phyloP scores from a whole-genome alignment of 2,113 vertebrate species.

The Benitochromis conjunctus region DNA sequence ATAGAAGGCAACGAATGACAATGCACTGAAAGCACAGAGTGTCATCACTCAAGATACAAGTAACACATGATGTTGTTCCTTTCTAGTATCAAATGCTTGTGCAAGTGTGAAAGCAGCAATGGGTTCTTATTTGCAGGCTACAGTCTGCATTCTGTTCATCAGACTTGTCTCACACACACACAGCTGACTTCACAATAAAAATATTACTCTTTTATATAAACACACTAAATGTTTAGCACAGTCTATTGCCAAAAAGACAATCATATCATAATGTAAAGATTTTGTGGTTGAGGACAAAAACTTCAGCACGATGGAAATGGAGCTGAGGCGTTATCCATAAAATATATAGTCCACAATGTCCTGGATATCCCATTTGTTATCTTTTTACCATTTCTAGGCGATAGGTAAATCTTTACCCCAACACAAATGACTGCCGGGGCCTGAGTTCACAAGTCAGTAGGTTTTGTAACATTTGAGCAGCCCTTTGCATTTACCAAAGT shows the following conservation, averaged over 20 bases:
- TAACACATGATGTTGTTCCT: slow-evolving; percentile 5
- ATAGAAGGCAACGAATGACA: neutral
- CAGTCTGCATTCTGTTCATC: neutral
- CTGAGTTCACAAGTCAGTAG: neutral
- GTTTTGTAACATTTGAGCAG: neutral
- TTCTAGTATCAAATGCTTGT: slow-evolving; percentile 13
- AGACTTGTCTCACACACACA: neutral
- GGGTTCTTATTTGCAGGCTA: neutral
- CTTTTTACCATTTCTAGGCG: neutral
- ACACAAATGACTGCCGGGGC: neutral
- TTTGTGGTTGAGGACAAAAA: neutral
- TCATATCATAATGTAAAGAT: neutral
- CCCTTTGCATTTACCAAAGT: neutral
- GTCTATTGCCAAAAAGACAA: neutral
- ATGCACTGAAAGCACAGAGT: neutral
- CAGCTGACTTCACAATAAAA: neutral
- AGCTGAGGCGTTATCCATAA: neutral
- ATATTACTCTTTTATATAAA: neutral
- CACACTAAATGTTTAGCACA: neutral
- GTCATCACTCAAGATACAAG: neutral
- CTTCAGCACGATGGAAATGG: neutral
- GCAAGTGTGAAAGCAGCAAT: slow-evolving; percentile 3
- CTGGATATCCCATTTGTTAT: neutral
- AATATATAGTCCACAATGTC: neutral
- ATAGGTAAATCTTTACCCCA: neutral